These are phyloP conservation scores for Microcebus griseorufus DNA, from an alignment of 2,113 vertebrate genomes.

Conservation along the genomic window DNA sequence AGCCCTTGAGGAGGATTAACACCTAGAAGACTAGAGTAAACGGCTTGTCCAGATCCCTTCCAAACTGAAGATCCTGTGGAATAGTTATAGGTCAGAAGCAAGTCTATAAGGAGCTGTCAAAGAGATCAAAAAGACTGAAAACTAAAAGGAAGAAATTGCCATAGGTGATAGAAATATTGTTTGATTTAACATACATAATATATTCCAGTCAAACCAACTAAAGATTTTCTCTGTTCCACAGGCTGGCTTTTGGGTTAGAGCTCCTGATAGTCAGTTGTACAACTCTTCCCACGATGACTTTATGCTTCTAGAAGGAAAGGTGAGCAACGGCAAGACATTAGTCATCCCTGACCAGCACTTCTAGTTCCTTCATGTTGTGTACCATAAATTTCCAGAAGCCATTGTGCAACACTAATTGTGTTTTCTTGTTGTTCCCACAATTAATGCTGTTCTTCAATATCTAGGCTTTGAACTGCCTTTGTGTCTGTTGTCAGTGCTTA, in stretches of 20 bases:
- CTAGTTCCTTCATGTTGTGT: neutral
- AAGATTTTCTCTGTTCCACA: neutral
- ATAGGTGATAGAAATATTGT: neutral
- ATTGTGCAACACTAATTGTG: neutral
- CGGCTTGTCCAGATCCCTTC: neutral
- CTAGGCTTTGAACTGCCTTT: neutral
- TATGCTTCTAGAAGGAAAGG: neutral
- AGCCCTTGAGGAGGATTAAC: neutral
- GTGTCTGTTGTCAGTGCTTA: neutral
- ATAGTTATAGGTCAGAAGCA: neutral
- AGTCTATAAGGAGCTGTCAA: neutral
- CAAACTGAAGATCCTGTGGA: neutral
- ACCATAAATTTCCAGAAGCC: neutral
- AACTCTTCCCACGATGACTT: neutral
- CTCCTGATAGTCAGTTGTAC: neutral
- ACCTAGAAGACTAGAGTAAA: neutral
- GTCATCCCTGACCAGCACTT: neutral
- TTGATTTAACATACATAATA: neutral
- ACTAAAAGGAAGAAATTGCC: neutral
- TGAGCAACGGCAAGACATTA: neutral
- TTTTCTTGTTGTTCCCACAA: neutral
- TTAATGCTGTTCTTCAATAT: neutral
- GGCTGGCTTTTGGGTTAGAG: neutral
- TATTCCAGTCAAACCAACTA: neutral
- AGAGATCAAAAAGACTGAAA: neutral